A percentile compares a stretch with the other conserved stretches of the same genome.
phyloP scores from a whole-genome alignment of 2,888 invertebrate species.

The Stomorhina lunata region DNA sequence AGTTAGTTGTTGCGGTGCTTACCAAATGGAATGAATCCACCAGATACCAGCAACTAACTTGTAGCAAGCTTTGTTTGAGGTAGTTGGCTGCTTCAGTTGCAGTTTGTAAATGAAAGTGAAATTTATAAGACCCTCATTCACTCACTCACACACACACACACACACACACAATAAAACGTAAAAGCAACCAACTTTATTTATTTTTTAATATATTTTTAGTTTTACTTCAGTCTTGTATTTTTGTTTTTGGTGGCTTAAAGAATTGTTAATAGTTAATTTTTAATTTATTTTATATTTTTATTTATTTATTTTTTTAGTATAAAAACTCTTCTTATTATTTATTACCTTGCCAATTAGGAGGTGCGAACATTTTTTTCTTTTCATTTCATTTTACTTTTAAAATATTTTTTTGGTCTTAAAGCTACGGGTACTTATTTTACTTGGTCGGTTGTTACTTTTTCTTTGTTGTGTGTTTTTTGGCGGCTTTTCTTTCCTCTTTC shows the following conservation, averaged over 20 bases:
- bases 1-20: constrained; percentile 28
- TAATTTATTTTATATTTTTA: constrained; percentile 7
- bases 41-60: not conserved
- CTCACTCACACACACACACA: not conserved
- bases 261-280: constrained; percentile 44
- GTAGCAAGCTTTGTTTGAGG: constrained; percentile 8
- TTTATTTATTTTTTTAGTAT: not conserved
- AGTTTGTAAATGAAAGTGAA: constrained; percentile 63
- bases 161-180: not conserved
- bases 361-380: constrained; percentile 24
- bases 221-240: not conserved
- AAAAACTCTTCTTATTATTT: constrained; percentile 32
- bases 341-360: constrained; percentile 27
- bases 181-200: not conserved
- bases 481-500: constrained; percentile 32
- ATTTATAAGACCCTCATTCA: constrained; percentile 39
- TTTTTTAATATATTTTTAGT: constrained; percentile 5
- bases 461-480: constrained; percentile 14
- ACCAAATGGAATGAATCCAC: constrained; percentile 5
- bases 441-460: not conserved
- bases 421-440: not conserved
- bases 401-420: not conserved
- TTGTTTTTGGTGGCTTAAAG: constrained; percentile 15
- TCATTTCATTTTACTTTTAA: constrained; percentile 5
- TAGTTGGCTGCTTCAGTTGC: constrained; percentile 24